Percentiles rank a stretch among this genome's conserved stretches.
Evolutionary conservation across 2,113 vertebrate genomes (phyloP).

Genomic region (Copsychus sechellarum): DNA sequence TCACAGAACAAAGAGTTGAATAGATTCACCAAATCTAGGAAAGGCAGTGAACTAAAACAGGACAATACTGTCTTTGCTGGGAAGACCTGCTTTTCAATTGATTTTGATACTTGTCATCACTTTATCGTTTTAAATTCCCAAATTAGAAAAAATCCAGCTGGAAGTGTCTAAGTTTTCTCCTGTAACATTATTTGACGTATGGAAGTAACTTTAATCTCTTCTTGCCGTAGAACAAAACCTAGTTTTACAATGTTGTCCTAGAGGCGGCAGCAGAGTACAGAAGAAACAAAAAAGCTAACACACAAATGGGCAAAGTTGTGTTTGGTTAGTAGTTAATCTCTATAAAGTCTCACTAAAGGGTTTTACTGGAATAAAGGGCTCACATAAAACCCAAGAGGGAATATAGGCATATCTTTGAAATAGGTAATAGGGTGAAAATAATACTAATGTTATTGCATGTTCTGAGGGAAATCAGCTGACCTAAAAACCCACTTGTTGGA

Average conservation of each 20-base stretch:
- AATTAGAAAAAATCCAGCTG: background rate
- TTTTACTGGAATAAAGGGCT: slow-evolving; percentile 31
- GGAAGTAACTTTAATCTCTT: background rate
- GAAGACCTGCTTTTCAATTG: background rate
- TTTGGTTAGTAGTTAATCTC: slow-evolving; percentile 60
- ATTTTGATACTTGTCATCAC: background rate
- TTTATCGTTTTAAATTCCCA: background rate
- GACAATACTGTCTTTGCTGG: background rate
- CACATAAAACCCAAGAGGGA: slow-evolving; percentile 30
- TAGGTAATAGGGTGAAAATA: background rate
- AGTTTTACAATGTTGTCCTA: slow-evolving; percentile 69
- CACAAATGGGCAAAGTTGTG: slow-evolving; percentile 56
- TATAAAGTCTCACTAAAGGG: slow-evolving; percentile 42
- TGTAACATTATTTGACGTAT: background rate
- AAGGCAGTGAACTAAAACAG: background rate
- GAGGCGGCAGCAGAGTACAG: slow-evolving; percentile 76
- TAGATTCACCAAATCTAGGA: background rate
- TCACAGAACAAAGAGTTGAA: background rate
- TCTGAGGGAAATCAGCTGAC: slow-evolving; percentile 40
- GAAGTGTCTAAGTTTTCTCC: background rate
- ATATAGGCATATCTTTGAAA: background rate
- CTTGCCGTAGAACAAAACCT: background rate
- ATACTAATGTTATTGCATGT: slow-evolving; percentile 34
- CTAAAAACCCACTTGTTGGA: slow-evolving; percentile 40
- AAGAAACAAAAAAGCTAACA: slow-evolving; percentile 46